These are phyloP conservation scores for Odontomachus brunneus DNA, from an alignment of 1,140 invertebrate species.

Conservation along the genomic window DNA sequence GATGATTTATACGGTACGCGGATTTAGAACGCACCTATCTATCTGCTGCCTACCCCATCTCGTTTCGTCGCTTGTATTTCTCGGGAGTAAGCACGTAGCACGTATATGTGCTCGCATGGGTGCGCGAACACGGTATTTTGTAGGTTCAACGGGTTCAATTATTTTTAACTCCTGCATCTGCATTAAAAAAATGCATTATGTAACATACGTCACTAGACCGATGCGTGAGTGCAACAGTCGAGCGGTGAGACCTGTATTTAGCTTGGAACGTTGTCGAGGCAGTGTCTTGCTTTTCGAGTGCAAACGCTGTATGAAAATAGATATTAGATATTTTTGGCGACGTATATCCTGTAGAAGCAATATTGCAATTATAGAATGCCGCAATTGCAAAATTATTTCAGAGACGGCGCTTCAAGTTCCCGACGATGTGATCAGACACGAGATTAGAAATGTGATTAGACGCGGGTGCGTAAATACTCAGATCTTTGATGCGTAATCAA, in stretches of 20 bases:
- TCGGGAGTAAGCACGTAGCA: neutral
- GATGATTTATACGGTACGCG: constrained; percentile 48
- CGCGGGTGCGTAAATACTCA: neutral
- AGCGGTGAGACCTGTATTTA: neutral
- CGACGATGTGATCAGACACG: too few relatives aligned
- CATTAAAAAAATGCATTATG: constrained; percentile 29
- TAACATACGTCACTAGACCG: neutral
- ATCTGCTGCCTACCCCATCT: too few relatives aligned
- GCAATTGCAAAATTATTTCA: too few relatives aligned
- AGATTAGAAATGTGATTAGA: too few relatives aligned
- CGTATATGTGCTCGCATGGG: too few relatives aligned
- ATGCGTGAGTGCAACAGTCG: neutral
- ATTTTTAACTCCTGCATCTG: constrained; percentile 7
- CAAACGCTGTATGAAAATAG: neutral
- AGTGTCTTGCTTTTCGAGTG: neutral
- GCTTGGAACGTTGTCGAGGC: neutral
- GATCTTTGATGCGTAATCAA: neutral
- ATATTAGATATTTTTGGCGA: too few relatives aligned
- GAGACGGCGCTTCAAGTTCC: too few relatives aligned
- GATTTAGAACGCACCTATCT: constrained; percentile 53
- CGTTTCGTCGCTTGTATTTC: neutral
- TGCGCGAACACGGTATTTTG: constrained; percentile 25
- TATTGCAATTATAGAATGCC: too few relatives aligned
- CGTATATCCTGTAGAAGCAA: too few relatives aligned
- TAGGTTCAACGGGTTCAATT: constrained; percentile 21